Conservation (phyloP, 2,797 vertebrate species). For the Neostethus bicornis region DNA sequence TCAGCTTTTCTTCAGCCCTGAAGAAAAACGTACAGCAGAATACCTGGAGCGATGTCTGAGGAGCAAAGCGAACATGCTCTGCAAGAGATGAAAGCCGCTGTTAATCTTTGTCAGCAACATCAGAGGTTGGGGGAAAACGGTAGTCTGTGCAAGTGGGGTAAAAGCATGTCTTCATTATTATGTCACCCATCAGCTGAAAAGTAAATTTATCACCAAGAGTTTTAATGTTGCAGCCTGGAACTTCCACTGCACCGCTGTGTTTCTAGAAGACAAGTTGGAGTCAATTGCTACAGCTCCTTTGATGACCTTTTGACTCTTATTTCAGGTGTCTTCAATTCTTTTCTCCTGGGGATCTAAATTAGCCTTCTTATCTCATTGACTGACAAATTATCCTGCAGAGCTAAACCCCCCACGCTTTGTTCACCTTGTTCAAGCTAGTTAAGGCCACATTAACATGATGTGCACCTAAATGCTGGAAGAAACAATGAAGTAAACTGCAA, state of each 20-base stretch:
- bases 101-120: conserved; percentile 80
- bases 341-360: conserved; percentile 51
- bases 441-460: conserved; percentile 75
- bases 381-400: conserved; percentile 63
- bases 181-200: conserved; percentile 72
- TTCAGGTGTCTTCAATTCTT: conserved; percentile 52
- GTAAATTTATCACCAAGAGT: conserved; percentile 54
- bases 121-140: conserved; percentile 49
- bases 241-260: conserved; percentile 13
- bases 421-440: conserved; percentile 60
- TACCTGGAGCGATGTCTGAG: conserved; percentile 67
- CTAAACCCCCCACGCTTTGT: conserved; percentile 53
- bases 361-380: conserved; percentile 67
- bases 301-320: conserved; percentile 53
- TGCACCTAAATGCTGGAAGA: conserved; percentile 73
- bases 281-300: conserved; percentile 42
- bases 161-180: conserved; percentile 75
- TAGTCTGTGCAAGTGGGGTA: conserved; percentile 47
- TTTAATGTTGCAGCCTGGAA: conserved; percentile 47
- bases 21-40: conserved; percentile 49
- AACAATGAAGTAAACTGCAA: conserved; percentile 82
- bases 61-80: conserved; percentile 57
- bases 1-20: conserved; percentile 59
- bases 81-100: conserved; percentile 78
- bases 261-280: conserved; percentile 39